Conservation (phyloP, 2,888 invertebrate genomes). For the Caenorhabditis panamensis region DNA sequence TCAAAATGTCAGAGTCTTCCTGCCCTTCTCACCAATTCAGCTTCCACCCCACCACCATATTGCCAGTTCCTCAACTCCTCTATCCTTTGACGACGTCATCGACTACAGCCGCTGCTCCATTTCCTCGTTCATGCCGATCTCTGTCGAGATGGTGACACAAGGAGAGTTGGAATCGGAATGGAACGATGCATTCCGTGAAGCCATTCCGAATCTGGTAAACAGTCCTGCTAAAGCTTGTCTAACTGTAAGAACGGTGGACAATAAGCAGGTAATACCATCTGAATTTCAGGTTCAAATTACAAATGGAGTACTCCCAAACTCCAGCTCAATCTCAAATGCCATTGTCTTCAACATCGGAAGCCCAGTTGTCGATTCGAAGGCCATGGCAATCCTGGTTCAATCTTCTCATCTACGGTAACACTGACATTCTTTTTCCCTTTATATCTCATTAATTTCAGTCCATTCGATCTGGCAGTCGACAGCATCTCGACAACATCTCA, state of each 20-base stretch:
- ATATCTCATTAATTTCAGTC: slow-evolving; percentile 19
- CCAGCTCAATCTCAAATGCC: background rate
- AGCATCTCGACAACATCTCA: background rate
- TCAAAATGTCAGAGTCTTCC: slow-evolving; percentile 75
- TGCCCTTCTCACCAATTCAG: slow-evolving; percentile 64
- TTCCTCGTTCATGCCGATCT: slow-evolving; percentile 64
- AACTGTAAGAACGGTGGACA: slow-evolving; percentile 14
- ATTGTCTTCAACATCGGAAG: slow-evolving; percentile 42
- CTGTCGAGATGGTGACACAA: slow-evolving; percentile 19
- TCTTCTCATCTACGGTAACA: slow-evolving; percentile 10
- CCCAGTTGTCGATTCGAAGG: background rate
- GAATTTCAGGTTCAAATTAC: slow-evolving; percentile 22
- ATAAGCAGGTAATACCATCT: background rate
- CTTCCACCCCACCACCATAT: background rate
- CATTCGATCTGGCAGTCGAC: slow-evolving; percentile 44
- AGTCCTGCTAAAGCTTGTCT: slow-evolving; percentile 51
- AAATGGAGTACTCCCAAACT: slow-evolving; percentile 10
- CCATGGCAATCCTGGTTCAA: slow-evolving; percentile 9
- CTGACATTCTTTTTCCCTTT: background rate
- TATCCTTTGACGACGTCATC: slow-evolving; percentile 35
- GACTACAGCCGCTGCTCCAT: slow-evolving; percentile 67
- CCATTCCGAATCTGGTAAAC: slow-evolving; percentile 33
- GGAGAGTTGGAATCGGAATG: slow-evolving; percentile 39
- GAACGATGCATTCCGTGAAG: slow-evolving; percentile 19
- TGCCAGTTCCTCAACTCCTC: background rate